Percentiles rank a stretch among this genome's conserved stretches.
phyloP scores from a whole-genome alignment of 2,888 invertebrate species.

The Melipona beecheii region DNA sequence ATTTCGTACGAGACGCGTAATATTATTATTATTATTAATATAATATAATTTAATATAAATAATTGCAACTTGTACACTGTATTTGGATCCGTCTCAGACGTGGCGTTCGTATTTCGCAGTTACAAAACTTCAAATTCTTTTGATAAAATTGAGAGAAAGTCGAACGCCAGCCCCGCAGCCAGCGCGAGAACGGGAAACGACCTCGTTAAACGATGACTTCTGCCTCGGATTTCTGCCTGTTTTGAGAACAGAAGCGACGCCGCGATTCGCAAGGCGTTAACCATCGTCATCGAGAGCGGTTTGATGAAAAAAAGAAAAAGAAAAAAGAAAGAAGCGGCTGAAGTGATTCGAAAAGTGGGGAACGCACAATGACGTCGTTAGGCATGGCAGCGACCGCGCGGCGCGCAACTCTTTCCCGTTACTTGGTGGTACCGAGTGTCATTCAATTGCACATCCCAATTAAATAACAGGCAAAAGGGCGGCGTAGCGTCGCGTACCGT shows the following conservation, averaged over 20 bases:
- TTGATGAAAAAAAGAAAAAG: neutral
- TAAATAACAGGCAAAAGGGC: slow-evolving; percentile 84
- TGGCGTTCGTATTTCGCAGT: too few species aligned
- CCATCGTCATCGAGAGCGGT: slow-evolving; percentile 51
- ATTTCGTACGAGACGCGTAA: too few species aligned
- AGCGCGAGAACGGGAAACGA: neutral
- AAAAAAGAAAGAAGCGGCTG: slow-evolving; percentile 41
- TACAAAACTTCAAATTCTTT: too few species aligned
- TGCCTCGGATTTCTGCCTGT: slow-evolving; percentile 11
- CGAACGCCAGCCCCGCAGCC: too few species aligned
- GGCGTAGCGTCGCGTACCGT: slow-evolving; percentile 82
- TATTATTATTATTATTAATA: too few species aligned
- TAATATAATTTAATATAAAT: too few species aligned
- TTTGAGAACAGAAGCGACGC: slow-evolving; percentile 15
- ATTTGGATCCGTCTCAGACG: too few species aligned
- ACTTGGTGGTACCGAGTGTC: slow-evolving; percentile 77
- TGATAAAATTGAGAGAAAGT: too few species aligned
- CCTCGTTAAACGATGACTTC: slow-evolving; percentile 13
- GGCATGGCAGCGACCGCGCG: slow-evolving; percentile 69
- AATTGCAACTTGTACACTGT: too few species aligned
- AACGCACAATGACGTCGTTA: slow-evolving; percentile 77
- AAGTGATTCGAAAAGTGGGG: slow-evolving; percentile 65
- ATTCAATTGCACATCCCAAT: slow-evolving; percentile 84
- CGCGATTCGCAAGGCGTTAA: slow-evolving; percentile 34
- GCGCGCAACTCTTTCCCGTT: slow-evolving; percentile 73